These are phyloP conservation scores for Tribolium freemani DNA, from an alignment of 2,888 invertebrate genomes.

Conservation along the genomic window DNA sequence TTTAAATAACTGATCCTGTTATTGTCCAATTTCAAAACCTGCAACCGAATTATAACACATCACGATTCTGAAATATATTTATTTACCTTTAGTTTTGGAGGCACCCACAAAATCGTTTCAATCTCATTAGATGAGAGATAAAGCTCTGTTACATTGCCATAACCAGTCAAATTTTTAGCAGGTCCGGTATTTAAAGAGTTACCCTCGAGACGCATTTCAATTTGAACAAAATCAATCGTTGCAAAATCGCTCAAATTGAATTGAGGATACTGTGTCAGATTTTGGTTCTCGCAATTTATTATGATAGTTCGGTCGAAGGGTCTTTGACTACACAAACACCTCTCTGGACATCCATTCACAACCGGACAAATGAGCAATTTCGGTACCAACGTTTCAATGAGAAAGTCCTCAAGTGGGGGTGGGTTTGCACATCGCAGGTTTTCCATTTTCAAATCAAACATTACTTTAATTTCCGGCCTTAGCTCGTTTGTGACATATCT, in stretches of 20 bases:
- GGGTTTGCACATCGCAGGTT: conserved; percentile 69
- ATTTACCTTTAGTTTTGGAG: conserved; percentile 66
- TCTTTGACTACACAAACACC: conserved; percentile 70
- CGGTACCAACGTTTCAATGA: conserved; percentile 63
- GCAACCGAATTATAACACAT: conserved; percentile 1
- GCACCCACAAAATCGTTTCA: conserved; percentile 67
- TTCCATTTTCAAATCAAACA: conserved; percentile 41
- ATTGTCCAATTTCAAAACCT: conserved; percentile 24
- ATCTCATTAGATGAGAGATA: conserved; percentile 69
- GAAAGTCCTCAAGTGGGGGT: conserved; percentile 46
- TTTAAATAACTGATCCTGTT: conserved; percentile 16
- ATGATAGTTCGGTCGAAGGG: conserved; percentile 67
- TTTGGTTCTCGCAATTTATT: conserved; percentile 70
- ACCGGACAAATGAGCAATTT: conserved; percentile 66
- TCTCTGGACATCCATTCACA: conserved; percentile 63
- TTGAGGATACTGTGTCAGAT: conserved; percentile 67
- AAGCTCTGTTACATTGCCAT: conserved; percentile 69
- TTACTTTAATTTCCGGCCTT: conserved; percentile 63
- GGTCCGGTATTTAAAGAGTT: conserved; percentile 46
- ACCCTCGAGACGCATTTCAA: conserved; percentile 49
- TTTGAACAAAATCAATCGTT: conserved; percentile 46
- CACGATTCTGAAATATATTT: neutral
- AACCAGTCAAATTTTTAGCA: conserved; percentile 58
- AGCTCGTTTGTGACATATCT: conserved; percentile 65
- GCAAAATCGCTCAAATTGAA: conserved; percentile 33